Base-by-base conservation (phyloP, 2,888 invertebrate genomes). In the Uropetala carovei region DNA sequence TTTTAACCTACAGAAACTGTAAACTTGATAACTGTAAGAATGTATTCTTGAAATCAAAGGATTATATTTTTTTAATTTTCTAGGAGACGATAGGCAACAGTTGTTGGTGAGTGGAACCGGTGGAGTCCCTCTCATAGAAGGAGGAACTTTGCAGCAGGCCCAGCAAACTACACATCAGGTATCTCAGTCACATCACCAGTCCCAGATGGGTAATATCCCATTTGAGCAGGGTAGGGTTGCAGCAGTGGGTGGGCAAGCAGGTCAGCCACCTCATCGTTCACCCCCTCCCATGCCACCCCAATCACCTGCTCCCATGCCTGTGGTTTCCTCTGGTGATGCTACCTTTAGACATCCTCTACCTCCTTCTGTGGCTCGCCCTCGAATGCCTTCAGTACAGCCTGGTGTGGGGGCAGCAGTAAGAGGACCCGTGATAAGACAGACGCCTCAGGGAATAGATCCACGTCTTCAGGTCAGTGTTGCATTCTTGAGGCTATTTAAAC, bases 311-410 rank as follows among this genome's bases (percentile, higher is more conserved):
- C 92, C 92, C 59, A 58, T 92, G 89, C 56, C 86, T 57, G 22
- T 57, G 60, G 60, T 83, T 22, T 64, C 91, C 93, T 82, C 93
- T 92, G 84, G 95, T 0, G 97, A 97, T 82, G 96, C 96, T 92
- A 97, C 96, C 59, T 97, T 97, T 95, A 96, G 97, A 14, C 97
- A 97, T 93, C 97, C 97, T 14, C 95, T 97, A 93, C 97, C 97
- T 14, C 96, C 96, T 59, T 95, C 96, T 93, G 95, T 96, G 83
- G 95, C 95, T 11, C 95, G 96, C 93, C 96, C 96, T 10, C 95
- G 96, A 93, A 94, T 95, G 94, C 96, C 96, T 18, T 93, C 92
- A 57, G 89, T 18, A 30, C 89, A 64, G n/a, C 68, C 64, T 0
- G 59, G 64, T 16, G 64, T 89, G 43, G 89, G 64, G 11, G 13